These are phyloP conservation scores for Amblyjoppa fuscipennis DNA, from an alignment of 2,888 invertebrate species.

Conservation along the genomic window DNA sequence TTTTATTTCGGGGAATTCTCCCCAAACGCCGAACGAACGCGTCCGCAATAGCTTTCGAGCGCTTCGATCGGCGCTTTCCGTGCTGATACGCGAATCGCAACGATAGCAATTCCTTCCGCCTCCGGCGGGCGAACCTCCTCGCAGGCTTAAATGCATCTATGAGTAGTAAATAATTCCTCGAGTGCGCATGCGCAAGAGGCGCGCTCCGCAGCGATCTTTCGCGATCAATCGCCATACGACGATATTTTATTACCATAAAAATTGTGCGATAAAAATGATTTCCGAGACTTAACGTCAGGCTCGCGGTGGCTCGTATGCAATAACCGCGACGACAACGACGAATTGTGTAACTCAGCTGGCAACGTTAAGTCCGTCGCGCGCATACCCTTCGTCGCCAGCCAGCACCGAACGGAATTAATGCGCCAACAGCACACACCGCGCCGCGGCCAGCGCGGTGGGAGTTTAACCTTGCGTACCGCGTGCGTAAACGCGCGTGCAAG, in stretches of 20 bases:
- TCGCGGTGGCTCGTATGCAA: slow-evolving; percentile 12
- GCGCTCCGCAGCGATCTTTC: neutral
- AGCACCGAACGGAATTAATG: slow-evolving; percentile 62
- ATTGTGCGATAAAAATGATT: slow-evolving; percentile 4
- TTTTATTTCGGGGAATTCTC: neutral
- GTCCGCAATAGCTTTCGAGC: neutral
- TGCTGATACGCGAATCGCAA: neutral
- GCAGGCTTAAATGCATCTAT: neutral
- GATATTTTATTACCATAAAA: slow-evolving; percentile 9
- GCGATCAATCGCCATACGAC: neutral
- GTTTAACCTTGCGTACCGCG: slow-evolving; percentile 59
- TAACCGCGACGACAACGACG: slow-evolving; percentile 29
- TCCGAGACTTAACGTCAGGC: neutral
- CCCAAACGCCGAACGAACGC: neutral
- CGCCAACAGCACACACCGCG: slow-evolving; percentile 55
- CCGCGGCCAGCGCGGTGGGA: slow-evolving; percentile 31
- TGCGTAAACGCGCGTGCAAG: slow-evolving; percentile 63
- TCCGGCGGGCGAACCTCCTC: neutral
- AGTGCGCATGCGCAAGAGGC: neutral
- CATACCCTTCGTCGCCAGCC: slow-evolving; percentile 30
- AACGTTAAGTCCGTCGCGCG: slow-evolving; percentile 36
- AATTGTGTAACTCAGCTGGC: slow-evolving; percentile 56
- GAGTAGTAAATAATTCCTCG: neutral
- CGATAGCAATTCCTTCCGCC: slow-evolving; percentile 1
- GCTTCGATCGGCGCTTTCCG: neutral